Conservation (phyloP, 2,888 invertebrate species). For the Thera britannica region DNA sequence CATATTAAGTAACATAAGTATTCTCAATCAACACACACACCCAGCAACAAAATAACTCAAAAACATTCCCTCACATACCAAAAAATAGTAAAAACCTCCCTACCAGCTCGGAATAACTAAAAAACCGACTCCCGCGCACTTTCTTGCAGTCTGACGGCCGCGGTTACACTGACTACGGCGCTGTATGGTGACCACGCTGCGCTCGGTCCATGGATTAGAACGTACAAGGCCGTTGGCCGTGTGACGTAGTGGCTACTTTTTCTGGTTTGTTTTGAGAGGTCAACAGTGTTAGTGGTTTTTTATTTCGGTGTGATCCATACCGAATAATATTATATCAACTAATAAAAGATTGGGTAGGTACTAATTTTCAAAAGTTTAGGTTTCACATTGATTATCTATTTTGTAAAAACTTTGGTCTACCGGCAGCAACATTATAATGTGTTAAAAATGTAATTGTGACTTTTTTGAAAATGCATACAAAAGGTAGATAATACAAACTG, state of each 20-base stretch:
- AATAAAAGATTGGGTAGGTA: too few relatives aligned
- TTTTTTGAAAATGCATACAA: too few relatives aligned
- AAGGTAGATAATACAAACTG: too few relatives aligned
- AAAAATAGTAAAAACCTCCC: neutral
- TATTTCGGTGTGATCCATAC: neutral
- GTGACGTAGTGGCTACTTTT: neutral
- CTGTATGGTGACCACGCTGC: constrained; percentile 24
- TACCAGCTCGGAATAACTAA: constrained; percentile 10
- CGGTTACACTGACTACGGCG: constrained; percentile 21
- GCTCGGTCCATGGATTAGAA: constrained; percentile 23
- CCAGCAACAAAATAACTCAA: neutral
- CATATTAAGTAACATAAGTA: neutral
- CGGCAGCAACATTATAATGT: too few relatives aligned
- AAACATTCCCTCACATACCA: neutral
- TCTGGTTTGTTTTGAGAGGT: constrained; percentile 10
- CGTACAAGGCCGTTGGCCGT: constrained; percentile 32
- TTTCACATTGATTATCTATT: too few relatives aligned
- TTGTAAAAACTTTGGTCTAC: too few relatives aligned
- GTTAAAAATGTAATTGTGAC: too few relatives aligned
- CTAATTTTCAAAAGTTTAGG: too few relatives aligned
- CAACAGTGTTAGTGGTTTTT: neutral
- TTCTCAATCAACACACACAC: neutral
- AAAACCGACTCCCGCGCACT: constrained; percentile 28
- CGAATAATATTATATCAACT: neutral
- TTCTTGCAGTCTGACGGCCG: constrained; percentile 27